These are phyloP conservation scores for Dendrocincla fuliginosa DNA, from an alignment of 2,797 vertebrate genomes.

Conservation along the genomic window DNA sequence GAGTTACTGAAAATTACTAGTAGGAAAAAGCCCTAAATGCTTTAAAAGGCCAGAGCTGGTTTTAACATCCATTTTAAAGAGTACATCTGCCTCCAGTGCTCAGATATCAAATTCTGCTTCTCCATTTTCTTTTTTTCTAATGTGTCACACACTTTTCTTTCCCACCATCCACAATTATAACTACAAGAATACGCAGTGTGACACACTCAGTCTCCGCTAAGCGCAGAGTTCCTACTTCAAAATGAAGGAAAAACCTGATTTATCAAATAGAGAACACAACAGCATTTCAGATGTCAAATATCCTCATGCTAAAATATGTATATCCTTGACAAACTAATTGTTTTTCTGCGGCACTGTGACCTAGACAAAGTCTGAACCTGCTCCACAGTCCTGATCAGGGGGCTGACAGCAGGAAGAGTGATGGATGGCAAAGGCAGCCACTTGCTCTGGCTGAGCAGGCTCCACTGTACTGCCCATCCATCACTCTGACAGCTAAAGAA, in stretches of 20 bases:
- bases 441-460: constrained; percentile 66
- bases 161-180: background rate
- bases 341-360: constrained; percentile 28
- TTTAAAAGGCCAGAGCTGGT: background rate
- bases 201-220: background rate
- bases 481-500: constrained; percentile 76
- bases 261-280: background rate
- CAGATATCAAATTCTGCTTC: background rate
- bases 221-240: background rate
- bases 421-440: constrained; percentile 69
- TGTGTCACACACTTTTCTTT: background rate
- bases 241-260: background rate
- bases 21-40: background rate
- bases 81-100: background rate
- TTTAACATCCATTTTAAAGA: background rate
- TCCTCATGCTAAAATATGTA: constrained; percentile 44
- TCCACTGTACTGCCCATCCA: constrained; percentile 67
- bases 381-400: constrained; percentile 17
- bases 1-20: background rate
- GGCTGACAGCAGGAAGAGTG: constrained; percentile 63
- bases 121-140: background rate
- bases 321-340: constrained; percentile 54
- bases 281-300: background rate
- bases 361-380: constrained; percentile 14
- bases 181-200: background rate